Base-by-base conservation (phyloP, 2,113 vertebrate species). In the Suricata suricatta region DNA sequence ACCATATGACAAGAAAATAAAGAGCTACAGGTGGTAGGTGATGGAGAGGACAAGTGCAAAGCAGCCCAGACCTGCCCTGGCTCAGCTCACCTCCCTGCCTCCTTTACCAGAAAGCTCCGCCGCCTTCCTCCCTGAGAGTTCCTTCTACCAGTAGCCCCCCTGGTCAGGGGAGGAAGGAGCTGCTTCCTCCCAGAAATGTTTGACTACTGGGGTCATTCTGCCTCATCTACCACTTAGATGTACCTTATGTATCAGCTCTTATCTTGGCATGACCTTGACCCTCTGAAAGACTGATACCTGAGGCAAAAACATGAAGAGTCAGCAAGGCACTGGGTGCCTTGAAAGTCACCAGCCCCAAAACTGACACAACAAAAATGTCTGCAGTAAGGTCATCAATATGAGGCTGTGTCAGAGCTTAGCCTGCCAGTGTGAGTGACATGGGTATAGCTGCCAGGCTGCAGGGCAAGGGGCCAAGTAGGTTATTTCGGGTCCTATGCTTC, bases 401-500 rank as follows among this genome's bases (percentile, higher is more conserved):
- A 68, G 31, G 80, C 50, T 10, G 47, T 19, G 87, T 63, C 74
- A 94, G 33, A 92, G 81, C 90, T 82, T 90, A 92, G 76, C 94
- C 96, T 94, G 69, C 86, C 25, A 33, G 31, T 23, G 9, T 69
- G 66, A 95, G 63, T 74, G 83, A 90, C 1, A 1, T 11, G 47
- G 38, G 35, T 69, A 29, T 10, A 69, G 71, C 77, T 95, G 76
- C 92, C 87, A 93, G 80, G 63, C 50, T 88, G 27, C 64, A 76
- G 47, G 72, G 76, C 90, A 92, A 81, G 89, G 38, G 50, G 87
- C 27, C 87, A 97, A 83, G 17, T 27, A 64, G 68, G 31, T 81
- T 76, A 76, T 83, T 90, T 92, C 50, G 71, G 50, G 41, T 83
- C 88, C 80, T 60, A 11, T 76, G 50, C 71, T 96, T 96, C 69